Percentiles rank a stretch among this genome's conserved stretches.
Evolutionary conservation across 2,113 vertebrate genomes (phyloP).

Genomic region (Todiramphus chloris): DNA sequence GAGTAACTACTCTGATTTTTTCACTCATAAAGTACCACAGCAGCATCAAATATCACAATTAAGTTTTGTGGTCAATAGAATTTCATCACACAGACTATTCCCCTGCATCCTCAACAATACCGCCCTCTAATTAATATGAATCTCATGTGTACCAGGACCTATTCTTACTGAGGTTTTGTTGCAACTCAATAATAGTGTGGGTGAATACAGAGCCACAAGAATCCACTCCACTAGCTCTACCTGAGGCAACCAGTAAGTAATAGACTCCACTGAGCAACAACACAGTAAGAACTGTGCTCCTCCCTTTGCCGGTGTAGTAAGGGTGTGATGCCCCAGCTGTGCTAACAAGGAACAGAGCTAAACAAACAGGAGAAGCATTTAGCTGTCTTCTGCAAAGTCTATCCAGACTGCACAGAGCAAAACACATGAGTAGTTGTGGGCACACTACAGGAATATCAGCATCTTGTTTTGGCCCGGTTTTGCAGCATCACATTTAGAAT

Average conservation of each 20-base stretch:
- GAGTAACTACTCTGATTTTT: neutral
- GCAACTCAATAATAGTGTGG: neutral
- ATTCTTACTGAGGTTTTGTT: neutral
- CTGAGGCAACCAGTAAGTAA: neutral
- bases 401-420: neutral
- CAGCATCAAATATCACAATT: neutral
- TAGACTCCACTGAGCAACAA: neutral
- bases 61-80: neutral
- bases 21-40: neutral
- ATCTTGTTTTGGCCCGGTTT: neutral
- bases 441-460: neutral
- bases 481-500: neutral
- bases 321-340: neutral
- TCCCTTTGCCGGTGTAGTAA: neutral
- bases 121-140: neutral
- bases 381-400: neutral
- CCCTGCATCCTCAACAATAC: neutral
- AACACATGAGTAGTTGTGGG: neutral
- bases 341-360: neutral
- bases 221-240: neutral
- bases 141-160: neutral
- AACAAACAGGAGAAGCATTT: neutral
- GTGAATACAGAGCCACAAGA: neutral
- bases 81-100: neutral
- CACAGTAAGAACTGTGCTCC: fast-evolving